phyloP scores from a whole-genome alignment of 2,797 vertebrate genomes.

The Eidolon dupreanum region DNA sequence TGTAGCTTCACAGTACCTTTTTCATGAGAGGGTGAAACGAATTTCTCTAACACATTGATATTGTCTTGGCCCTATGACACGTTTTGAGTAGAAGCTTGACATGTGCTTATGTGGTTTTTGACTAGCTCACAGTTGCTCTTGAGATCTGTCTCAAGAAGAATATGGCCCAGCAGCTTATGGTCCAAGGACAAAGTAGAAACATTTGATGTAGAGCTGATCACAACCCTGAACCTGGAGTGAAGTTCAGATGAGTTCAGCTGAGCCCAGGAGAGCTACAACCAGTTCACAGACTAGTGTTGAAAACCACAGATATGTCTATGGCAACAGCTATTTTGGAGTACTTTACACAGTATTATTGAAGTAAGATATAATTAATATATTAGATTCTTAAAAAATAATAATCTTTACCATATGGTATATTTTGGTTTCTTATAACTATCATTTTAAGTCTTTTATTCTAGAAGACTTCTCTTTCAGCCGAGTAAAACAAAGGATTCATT shows the following conservation, averaged over 20 bases:
- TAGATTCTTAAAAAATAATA: neutral
- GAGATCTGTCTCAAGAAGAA: neutral
- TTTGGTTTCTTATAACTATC: neutral
- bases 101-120: neutral
- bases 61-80: neutral
- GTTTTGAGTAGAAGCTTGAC: neutral
- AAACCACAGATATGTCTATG: neutral
- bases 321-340: neutral
- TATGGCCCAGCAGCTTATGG: neutral
- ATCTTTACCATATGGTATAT: neutral
- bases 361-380: neutral
- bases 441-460: neutral
- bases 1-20: neutral
- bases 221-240: neutral
- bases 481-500: neutral
- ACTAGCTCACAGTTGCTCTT: neutral
- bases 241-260: neutral
- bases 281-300: neutral
- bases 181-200: neutral
- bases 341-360: neutral
- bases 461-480: neutral
- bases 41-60: neutral
- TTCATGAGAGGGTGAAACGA: neutral
- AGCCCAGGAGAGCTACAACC: neutral
- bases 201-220: neutral